Conservation (phyloP, 2,888 invertebrate genomes). For the Dolichopus griseipennis region DNA sequence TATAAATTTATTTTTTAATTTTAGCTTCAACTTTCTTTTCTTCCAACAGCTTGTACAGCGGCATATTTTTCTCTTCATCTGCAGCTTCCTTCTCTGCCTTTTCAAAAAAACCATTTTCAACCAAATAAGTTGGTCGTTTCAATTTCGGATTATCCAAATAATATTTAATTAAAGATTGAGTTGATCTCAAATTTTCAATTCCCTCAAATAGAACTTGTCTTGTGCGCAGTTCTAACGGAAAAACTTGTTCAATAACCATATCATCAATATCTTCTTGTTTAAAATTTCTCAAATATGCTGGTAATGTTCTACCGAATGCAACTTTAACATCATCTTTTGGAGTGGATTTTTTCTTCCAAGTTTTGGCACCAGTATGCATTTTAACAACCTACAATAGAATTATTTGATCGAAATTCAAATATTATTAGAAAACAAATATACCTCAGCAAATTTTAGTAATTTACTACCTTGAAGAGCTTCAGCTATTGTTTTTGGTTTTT, state of each 20-base stretch:
- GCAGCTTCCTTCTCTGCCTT: slow-evolving; percentile 23
- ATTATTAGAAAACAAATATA: slow-evolving; percentile 19
- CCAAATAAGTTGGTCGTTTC: slow-evolving; percentile 33
- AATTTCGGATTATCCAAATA: slow-evolving; percentile 32
- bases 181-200: slow-evolving; percentile 39
- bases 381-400: neutral
- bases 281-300: slow-evolving; percentile 33
- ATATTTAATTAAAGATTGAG: slow-evolving; percentile 34
- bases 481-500: slow-evolving; percentile 38
- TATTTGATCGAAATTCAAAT: too few species aligned
- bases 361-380: neutral
- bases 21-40: neutral
- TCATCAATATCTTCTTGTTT: slow-evolving; percentile 27
- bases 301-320: slow-evolving; percentile 40
- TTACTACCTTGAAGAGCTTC: slow-evolving; percentile 32
- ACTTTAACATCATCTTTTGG: slow-evolving; percentile 28
- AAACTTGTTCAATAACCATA: slow-evolving; percentile 33
- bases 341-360: slow-evolving; percentile 8
- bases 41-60: slow-evolving; percentile 36
- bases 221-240: slow-evolving; percentile 35
- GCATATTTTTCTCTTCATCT: slow-evolving; percentile 28
- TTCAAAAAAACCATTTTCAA: slow-evolving; percentile 31
- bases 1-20: neutral
- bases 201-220: slow-evolving; percentile 39
- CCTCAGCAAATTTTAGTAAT: slow-evolving; percentile 39